Evolutionary conservation across 2,113 vertebrate genomes (phyloP).

Genomic region (Amia ocellicauda): DNA sequence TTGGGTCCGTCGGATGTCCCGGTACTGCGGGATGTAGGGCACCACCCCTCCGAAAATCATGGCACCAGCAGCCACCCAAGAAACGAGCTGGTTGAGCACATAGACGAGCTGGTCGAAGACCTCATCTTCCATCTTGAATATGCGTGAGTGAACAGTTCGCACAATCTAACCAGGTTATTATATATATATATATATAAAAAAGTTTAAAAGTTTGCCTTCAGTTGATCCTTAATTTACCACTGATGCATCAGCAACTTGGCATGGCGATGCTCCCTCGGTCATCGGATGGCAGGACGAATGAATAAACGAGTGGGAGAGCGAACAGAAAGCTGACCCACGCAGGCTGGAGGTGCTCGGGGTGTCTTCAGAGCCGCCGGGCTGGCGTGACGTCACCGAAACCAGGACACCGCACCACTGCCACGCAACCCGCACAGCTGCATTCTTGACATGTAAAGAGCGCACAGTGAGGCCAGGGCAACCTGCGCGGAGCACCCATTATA

Average conservation of each 20-base stretch:
- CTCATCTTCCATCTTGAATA: slow-evolving; percentile 73
- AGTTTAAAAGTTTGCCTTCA: too few species aligned
- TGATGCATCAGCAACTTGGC: too few species aligned
- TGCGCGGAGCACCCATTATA: too few species aligned
- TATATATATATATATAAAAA: too few species aligned
- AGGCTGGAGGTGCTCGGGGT: not conserved
- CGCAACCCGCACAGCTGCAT: slow-evolving; percentile 2
- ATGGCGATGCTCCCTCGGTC: too few species aligned
- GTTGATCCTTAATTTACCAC: too few species aligned
- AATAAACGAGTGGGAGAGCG: too few species aligned
- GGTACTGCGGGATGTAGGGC: slow-evolving; percentile 92
- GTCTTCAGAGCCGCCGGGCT: not conserved
- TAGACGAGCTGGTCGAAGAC: slow-evolving; percentile 68
- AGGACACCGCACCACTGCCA: slow-evolving; percentile 13
- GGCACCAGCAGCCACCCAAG: slow-evolving; percentile 83
- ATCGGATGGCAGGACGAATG: too few species aligned
- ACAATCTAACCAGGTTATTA: too few species aligned
- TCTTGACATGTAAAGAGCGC: not conserved
- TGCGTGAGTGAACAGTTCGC: too few species aligned
- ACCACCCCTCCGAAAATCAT: slow-evolving; percentile 94
- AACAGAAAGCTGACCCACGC: too few species aligned
- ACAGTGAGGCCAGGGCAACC: too few species aligned
- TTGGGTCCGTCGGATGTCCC: slow-evolving; percentile 85
- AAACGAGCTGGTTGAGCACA: slow-evolving; percentile 67
- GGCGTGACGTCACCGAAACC: not conserved